Evolutionary conservation across 2,888 invertebrate species (phyloP).

Genomic region (Dolichomitus sp.): DNA sequence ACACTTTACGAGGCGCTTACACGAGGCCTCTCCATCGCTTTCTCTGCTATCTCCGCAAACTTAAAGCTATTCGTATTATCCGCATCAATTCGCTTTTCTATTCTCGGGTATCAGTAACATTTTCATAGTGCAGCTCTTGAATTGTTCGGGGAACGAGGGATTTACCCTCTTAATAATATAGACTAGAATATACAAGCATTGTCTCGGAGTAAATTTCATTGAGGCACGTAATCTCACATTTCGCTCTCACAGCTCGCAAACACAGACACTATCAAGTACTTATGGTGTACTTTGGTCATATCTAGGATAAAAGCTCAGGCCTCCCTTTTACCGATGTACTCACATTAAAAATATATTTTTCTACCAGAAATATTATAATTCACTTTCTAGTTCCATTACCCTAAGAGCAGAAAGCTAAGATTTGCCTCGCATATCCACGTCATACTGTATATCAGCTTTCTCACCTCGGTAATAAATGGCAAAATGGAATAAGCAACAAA

Average conservation of each 20-base stretch:
- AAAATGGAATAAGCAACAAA: neutral
- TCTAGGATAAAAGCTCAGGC: neutral
- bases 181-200: neutral
- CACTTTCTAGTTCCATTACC: neutral
- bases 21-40: constrained; percentile 54
- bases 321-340: neutral
- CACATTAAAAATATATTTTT: neutral
- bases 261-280: neutral
- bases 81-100: constrained; percentile 44
- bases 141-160: constrained; percentile 26
- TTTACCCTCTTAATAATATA: constrained; percentile 15
- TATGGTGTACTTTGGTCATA: neutral
- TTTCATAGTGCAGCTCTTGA: constrained; percentile 36
- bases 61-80: constrained; percentile 49
- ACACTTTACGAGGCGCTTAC: constrained; percentile 60
- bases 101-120: constrained; percentile 52
- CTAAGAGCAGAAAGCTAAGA: neutral
- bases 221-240: neutral
- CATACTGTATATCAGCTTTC: neutral
- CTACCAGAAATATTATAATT: neutral
- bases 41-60: constrained; percentile 52
- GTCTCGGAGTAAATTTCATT: constrained; percentile 6
- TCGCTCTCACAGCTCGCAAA: neutral
- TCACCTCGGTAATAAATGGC: neutral
- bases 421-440: neutral